A percentile compares a stretch with the other conserved stretches of the same genome.
Conservation (phyloP, 2,888 invertebrate genomes). For the Camponotus fellah region DNA sequence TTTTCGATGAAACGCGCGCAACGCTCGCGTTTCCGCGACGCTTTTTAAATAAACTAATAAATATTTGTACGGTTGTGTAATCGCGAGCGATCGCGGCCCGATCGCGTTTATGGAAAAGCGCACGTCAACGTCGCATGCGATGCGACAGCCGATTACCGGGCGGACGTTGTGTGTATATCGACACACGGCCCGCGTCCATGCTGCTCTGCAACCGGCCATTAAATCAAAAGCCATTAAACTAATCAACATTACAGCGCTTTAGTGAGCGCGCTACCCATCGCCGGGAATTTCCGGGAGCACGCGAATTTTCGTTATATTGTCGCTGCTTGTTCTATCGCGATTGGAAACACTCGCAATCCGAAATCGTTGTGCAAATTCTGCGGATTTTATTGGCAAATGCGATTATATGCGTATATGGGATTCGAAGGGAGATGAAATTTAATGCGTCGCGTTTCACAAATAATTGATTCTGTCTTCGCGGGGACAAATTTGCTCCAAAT, state of each 20-base stretch:
- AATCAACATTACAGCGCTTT: conserved; percentile 67
- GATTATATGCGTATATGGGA: not conserved
- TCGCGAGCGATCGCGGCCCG: conserved; percentile 59
- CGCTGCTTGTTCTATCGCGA: conserved; percentile 2
- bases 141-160: conserved; percentile 67
- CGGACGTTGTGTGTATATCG: conserved; percentile 26
- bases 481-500: conserved; percentile 1
- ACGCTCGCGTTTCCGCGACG: conserved; percentile 35
- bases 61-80: conserved; percentile 67
- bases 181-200: conserved; percentile 30
- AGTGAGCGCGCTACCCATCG: conserved; percentile 20
- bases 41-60: conserved; percentile 74
- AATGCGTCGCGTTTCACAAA: not conserved
- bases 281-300: conserved; percentile 20
- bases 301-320: conserved; percentile 36
- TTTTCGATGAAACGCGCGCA: not conserved
- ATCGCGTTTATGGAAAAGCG: conserved; percentile 65
- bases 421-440: not conserved
- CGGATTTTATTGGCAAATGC: not conserved
- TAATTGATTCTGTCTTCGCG: not conserved
- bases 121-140: conserved; percentile 66
- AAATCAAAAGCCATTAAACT: conserved; percentile 74
- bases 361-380: not conserved
- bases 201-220: conserved; percentile 63
- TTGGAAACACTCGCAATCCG: not conserved